Base-by-base conservation (phyloP, 2,113 vertebrate genomes). In the Rutilus rutilus region DNA sequence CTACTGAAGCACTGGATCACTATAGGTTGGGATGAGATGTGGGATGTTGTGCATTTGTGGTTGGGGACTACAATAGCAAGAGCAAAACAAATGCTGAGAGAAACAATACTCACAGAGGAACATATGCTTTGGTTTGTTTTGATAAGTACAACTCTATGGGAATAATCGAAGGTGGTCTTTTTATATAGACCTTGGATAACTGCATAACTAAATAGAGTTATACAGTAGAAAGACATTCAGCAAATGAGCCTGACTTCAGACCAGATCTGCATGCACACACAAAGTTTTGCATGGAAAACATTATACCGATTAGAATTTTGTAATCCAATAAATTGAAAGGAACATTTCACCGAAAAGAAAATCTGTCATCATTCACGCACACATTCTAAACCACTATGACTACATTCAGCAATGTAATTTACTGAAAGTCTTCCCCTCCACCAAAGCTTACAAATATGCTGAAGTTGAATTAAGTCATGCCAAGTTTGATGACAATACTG, bases 81-180 rank as follows among this genome's bases (percentile, higher is more conserved):
- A 65, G 36, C 36, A 67, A 80, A 80, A 45, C 78, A 64, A 8
- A 82, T 42, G 8, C 64, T 36, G 19, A 82, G 27, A 52, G 30
- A 52, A 67, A 82, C 27, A 69, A 82, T 54, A 14, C 5, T 82
- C 45, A 57, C 47, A 69, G 27, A 82, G 64, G 45, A 52, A 47
- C 62, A 82, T 69, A 67, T 82, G 27, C 62, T 69, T 82, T 10
- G 3, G 17, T 52, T 69, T 82, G n/a, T 52, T 65, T 23, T 69
- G 45, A 36, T 15, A 11, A 52, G 42, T 30, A 23, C 25, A 82
- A 67, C 25, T 81, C n/a, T 81, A 52, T 8, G 12, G 23, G 36
- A 80, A 45, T 62, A 62, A 64, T 15, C n/a, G 12, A 47, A 64
- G n/a, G 15, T 47, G 78, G n/a, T 30, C 15, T 11, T 57, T 47